Conservation (phyloP, 2,888 invertebrate species). For the Papilio demoleus region DNA sequence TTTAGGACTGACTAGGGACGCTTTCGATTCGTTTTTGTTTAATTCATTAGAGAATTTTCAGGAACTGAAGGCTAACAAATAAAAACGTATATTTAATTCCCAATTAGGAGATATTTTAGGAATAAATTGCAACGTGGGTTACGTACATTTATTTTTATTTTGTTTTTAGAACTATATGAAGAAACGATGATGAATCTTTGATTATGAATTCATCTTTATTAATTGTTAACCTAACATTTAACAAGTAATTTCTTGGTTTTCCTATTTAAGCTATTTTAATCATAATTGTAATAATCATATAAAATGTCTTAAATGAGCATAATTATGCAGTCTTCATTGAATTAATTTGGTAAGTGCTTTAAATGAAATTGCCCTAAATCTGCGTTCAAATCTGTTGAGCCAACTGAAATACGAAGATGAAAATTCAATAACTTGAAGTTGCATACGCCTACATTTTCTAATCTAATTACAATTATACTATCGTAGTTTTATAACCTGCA, state of each 20-base stretch:
- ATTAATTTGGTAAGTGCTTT: constrained; percentile 6
- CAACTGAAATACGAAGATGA: constrained; percentile 12
- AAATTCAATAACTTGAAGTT: constrained; percentile 6
- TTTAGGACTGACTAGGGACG: constrained; percentile 26
- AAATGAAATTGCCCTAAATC: neutral
- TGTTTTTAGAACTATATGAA: too few species aligned
- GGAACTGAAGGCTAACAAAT: neutral
- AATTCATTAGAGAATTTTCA: neutral
- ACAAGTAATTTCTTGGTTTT: neutral
- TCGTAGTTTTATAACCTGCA: neutral
- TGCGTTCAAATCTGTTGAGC: constrained; percentile 1
- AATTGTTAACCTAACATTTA: too few species aligned
- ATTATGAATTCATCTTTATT: too few species aligned
- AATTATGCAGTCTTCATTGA: neutral
- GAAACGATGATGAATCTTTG: too few species aligned
- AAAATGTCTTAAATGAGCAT: neutral
- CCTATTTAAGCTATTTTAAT: neutral
- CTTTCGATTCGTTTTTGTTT: constrained; percentile 16
- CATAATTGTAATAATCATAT: neutral
- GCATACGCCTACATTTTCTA: neutral
- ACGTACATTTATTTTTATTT: too few species aligned
- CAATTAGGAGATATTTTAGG: neutral
- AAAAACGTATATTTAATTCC: neutral
- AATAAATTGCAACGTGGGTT: neutral
- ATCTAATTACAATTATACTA: neutral